These are phyloP conservation scores for Epizoanthus ramosus DNA, from an alignment of 92 coral and sea anemone species.

Conservation along the genomic window DNA sequence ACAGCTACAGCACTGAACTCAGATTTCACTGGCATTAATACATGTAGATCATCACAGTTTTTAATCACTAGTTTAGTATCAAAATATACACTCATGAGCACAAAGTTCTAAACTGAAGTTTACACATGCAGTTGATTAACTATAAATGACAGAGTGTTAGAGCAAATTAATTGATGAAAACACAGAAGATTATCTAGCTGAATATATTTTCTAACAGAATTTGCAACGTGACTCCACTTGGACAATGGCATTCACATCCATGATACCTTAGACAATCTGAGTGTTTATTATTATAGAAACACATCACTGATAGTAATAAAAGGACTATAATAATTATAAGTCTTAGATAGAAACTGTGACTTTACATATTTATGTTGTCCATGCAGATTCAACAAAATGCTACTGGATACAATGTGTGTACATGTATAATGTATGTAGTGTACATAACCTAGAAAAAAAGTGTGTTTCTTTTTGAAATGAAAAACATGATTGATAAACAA, in stretches of 20 bases:
- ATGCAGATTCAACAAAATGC: background rate
- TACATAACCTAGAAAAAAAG: too few species aligned
- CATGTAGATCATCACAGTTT: too few species aligned
- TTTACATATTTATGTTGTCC: background rate
- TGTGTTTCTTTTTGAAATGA: too few species aligned
- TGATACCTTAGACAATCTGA: background rate
- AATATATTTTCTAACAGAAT: background rate
- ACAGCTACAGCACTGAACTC: too few species aligned
- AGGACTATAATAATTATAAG: background rate
- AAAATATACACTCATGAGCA: background rate
- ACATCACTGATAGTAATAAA: constrained; percentile 8
- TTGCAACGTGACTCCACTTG: background rate
- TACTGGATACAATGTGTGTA: background rate
- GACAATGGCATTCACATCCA: background rate
- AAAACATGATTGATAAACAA: too few species aligned
- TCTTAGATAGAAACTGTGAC: background rate
- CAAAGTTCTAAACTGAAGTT: too few species aligned
- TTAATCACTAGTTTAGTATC: background rate
- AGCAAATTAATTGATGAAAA: background rate
- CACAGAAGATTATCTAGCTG: background rate
- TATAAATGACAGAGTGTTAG: background rate
- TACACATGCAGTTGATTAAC: too few species aligned
- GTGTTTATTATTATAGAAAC: constrained; percentile 4
- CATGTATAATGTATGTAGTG: background rate
- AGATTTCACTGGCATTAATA: too few species aligned